These are phyloP conservation scores for Epirrhoe alternata DNA, from an alignment of 2,888 invertebrate genomes.

Conservation along the genomic window DNA sequence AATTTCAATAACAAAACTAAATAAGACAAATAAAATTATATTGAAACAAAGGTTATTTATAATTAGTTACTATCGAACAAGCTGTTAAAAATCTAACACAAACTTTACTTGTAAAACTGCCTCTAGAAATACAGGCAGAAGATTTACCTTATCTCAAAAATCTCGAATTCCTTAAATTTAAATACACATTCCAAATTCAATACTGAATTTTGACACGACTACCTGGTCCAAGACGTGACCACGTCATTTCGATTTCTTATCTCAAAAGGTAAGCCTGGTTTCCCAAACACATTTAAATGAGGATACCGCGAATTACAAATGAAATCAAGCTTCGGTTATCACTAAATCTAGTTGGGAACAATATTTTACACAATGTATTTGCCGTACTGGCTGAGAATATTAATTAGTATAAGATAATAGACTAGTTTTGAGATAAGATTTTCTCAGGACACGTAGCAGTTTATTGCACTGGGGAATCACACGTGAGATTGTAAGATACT, in stretches of 20 bases:
- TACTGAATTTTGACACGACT: slow-evolving; percentile 2
- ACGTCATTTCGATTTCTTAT: slow-evolving; percentile 53
- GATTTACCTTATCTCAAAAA: background rate
- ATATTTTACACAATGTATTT: slow-evolving; percentile 27
- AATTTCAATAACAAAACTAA: too few relatives aligned
- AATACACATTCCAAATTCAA: background rate
- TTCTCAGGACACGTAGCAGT: slow-evolving; percentile 28
- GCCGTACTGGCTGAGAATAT: slow-evolving; percentile 57
- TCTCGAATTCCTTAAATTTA: background rate
- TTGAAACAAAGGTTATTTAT: too few relatives aligned
- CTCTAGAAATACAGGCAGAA: too few relatives aligned
- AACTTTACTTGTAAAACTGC: background rate
- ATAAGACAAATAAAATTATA: slow-evolving; percentile 28
- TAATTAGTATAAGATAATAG: slow-evolving; percentile 55
- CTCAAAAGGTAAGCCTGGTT: slow-evolving; percentile 53
- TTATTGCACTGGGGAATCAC: slow-evolving; percentile 19
- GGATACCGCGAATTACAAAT: slow-evolving; percentile 62
- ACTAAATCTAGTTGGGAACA: slow-evolving; percentile 16
- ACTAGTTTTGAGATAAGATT: slow-evolving; percentile 48
- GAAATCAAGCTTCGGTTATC: slow-evolving; percentile 50
- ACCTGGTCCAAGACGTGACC: slow-evolving; percentile 11
- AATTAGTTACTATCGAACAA: too few relatives aligned
- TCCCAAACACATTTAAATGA: slow-evolving; percentile 51
- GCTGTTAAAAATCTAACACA: background rate
- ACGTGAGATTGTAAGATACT: slow-evolving; percentile 31